These are phyloP conservation scores for Lycaon pictus DNA, from an alignment of 2,113 vertebrate species.

Conservation along the genomic window DNA sequence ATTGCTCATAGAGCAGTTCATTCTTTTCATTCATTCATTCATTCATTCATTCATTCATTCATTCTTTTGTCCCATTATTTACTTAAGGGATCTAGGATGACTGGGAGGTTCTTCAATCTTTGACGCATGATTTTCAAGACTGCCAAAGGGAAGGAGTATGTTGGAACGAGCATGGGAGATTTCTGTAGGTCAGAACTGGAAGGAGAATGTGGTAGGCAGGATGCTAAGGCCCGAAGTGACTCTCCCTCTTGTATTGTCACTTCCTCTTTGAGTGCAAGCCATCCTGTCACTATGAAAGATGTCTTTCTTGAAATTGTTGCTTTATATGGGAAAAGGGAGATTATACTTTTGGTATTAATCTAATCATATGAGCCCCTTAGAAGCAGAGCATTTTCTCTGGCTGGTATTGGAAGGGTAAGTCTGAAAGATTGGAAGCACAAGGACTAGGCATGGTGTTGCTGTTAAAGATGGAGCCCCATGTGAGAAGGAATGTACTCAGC, in stretches of 20 bases:
- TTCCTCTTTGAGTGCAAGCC: not conserved
- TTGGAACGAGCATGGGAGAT: not conserved
- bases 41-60: not conserved
- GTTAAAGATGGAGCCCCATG: not conserved
- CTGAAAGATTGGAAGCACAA: not conserved
- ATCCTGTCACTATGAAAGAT: not conserved
- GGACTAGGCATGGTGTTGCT: rapidly evolving
- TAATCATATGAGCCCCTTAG: not conserved
- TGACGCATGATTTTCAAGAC: not conserved
- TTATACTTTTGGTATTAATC: not conserved
- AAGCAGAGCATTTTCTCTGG: not conserved
- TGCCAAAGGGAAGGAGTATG: not conserved
- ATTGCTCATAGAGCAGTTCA: not conserved
- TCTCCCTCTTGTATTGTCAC: not conserved
- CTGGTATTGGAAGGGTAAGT: not conserved
- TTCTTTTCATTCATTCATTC: not conserved
- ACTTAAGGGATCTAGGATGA: not conserved
- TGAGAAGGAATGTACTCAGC: not conserved
- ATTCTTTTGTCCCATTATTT: not conserved
- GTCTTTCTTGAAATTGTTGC: not conserved
- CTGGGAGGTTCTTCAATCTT: not conserved
- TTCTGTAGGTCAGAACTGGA: not conserved
- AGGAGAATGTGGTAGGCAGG: not conserved
- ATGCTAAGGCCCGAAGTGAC: not conserved
- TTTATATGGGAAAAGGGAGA: not conserved